phyloP scores from a whole-genome alignment of 2,113 vertebrate species.

The Gallinago paraguaiae region DNA sequence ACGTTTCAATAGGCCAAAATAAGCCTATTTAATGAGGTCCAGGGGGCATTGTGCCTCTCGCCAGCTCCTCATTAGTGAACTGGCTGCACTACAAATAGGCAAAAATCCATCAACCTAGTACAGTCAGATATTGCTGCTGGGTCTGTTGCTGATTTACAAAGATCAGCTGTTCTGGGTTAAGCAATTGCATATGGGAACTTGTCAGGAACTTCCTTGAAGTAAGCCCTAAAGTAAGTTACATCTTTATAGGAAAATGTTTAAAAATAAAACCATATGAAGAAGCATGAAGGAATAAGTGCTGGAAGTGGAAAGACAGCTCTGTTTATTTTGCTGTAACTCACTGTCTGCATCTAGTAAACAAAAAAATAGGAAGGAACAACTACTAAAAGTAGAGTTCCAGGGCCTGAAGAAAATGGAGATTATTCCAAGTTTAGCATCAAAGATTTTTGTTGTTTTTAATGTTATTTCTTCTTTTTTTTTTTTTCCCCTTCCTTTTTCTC shows the following conservation, averaged over 20 bases:
- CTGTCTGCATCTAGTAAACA: background rate
- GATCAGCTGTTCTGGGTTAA: constrained; percentile 57
- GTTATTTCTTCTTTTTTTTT: background rate
- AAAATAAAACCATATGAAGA: constrained; percentile 60
- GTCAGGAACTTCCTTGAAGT: constrained; percentile 45
- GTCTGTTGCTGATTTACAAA: constrained; percentile 41
- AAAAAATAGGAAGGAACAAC: background rate
- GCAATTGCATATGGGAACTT: background rate
- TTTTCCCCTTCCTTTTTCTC: too few species aligned
- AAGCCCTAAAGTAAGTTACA: constrained; percentile 65
- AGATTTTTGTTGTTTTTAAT: background rate
- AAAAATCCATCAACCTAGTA: background rate
- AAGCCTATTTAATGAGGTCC: background rate
- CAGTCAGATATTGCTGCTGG: background rate
- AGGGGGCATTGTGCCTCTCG: background rate
- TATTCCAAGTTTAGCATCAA: background rate
- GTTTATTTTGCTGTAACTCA: background rate
- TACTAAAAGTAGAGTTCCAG: background rate
- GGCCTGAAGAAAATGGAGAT: background rate
- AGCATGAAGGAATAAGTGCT: background rate
- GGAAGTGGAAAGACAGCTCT: background rate
- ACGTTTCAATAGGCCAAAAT: background rate
- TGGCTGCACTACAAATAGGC: background rate
- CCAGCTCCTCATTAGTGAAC: constrained; percentile 22
- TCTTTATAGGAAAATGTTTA: constrained; percentile 26